phyloP scores from a whole-genome alignment of 1,140 invertebrate species.

The Diachasma alloeum region DNA sequence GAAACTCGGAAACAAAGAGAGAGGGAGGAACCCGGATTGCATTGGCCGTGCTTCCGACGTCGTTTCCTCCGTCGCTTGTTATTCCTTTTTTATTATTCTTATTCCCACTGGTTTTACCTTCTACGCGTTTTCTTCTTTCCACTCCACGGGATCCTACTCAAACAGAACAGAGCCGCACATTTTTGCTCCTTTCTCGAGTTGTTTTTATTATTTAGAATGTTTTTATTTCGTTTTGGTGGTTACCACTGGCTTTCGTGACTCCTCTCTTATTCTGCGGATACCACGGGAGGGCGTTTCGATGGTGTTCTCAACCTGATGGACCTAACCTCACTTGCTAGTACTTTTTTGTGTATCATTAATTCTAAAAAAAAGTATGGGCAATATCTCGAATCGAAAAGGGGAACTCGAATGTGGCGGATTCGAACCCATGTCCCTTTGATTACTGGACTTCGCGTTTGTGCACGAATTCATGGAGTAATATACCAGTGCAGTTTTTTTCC shows the following conservation, averaged over 20 bases:
- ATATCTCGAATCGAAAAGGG: too few relatives aligned
- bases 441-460: too few relatives aligned
- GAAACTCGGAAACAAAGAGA: slow-evolving; percentile 2
- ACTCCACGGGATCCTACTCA: not conserved
- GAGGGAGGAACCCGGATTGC: not conserved
- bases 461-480: too few relatives aligned
- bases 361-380: not conserved
- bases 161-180: slow-evolving; percentile 13
- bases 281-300: not conserved
- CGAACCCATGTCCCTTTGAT: too few relatives aligned
- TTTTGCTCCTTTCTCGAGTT: not conserved
- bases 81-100: not conserved
- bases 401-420: too few relatives aligned
- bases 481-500: too few relatives aligned
- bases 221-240: not conserved
- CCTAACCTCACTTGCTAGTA: not conserved
- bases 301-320: not conserved
- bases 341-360: not conserved
- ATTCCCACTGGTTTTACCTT: not conserved
- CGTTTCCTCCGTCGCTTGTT: not conserved
- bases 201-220: not conserved
- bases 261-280: not conserved
- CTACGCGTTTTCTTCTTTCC: not conserved
- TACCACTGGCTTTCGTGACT: not conserved
- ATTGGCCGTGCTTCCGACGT: not conserved